These are phyloP conservation scores for Catostylus mosaicus DNA, from an alignment of 30 jellyfish, hydroid and myxozoan species.

Conservation along the genomic window DNA sequence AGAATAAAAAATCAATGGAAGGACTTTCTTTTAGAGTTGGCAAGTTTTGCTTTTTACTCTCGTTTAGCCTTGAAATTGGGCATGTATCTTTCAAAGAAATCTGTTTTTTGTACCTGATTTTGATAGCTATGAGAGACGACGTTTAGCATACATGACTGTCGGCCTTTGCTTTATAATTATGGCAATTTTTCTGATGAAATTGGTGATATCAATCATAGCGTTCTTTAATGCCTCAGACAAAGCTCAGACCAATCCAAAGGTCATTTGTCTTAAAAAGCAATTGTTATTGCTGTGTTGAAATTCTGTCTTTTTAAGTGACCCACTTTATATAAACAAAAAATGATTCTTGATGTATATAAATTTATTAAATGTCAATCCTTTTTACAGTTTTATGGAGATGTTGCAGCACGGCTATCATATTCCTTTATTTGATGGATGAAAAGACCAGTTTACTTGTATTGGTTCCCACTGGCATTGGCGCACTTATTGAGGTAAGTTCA, in stretches of 20 bases:
- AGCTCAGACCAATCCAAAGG: too few relatives aligned
- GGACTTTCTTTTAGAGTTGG: slow-evolving; percentile 97
- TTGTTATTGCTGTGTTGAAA: too few relatives aligned
- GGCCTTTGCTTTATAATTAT: too few relatives aligned
- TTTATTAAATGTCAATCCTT: too few relatives aligned
- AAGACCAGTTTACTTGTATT: slow-evolving; percentile 91
- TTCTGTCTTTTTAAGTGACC: too few relatives aligned
- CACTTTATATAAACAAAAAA: too few relatives aligned
- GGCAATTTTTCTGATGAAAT: background rate
- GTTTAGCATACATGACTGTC: background rate
- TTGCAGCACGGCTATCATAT: slow-evolving; percentile 91
- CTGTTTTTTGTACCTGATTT: background rate
- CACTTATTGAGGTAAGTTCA: slow-evolving; percentile 84
- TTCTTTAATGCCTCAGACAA: too few relatives aligned
- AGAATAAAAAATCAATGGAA: slow-evolving; percentile 86
- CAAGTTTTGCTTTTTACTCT: slow-evolving; percentile 20
- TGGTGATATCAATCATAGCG: too few relatives aligned
- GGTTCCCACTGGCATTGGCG: slow-evolving; percentile 98
- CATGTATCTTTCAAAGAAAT: background rate
- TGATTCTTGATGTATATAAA: too few relatives aligned
- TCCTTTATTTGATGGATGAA: slow-evolving; percentile 90
- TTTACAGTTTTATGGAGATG: slow-evolving; percentile 94
- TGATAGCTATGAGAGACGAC: background rate
- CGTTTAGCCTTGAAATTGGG: background rate
- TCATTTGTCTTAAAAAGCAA: background rate